Evolutionary conservation across 2,113 vertebrate species (phyloP).

Genomic region (Lagopus muta): DNA sequence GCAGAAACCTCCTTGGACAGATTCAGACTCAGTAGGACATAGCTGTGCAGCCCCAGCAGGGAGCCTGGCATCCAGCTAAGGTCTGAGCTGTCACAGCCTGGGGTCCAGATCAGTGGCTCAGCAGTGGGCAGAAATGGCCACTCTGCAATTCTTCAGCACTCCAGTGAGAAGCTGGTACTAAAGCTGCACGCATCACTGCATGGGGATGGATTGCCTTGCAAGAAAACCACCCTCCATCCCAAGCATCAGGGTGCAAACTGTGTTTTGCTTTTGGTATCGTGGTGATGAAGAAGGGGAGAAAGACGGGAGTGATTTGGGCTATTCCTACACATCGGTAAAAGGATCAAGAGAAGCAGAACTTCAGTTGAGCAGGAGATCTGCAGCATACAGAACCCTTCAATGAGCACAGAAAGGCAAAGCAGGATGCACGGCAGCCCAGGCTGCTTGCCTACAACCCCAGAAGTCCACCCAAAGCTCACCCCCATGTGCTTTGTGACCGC

Average conservation of each 20-base stretch:
- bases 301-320: neutral
- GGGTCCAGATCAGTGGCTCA: neutral
- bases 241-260: neutral
- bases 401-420: accelerated
- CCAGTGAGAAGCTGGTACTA: neutral
- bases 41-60: neutral
- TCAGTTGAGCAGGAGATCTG: accelerated
- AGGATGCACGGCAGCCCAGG: neutral
- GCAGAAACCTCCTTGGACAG: neutral
- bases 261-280: accelerated
- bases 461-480: neutral
- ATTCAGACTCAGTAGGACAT: neutral
- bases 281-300: neutral
- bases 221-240: neutral
- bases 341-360: neutral
- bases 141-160: neutral
- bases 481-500: accelerated
- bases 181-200: neutral
- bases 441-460: neutral
- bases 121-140: neutral
- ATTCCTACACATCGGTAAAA: neutral
- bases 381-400: neutral
- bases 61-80: neutral
- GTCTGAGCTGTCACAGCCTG: neutral
- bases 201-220: neutral